A percentile compares a stretch with the other conserved stretches of the same genome.
These are phyloP conservation scores for Clupea harengus DNA, from an alignment of 2,113 vertebrate genomes.

Conservation along the genomic window DNA sequence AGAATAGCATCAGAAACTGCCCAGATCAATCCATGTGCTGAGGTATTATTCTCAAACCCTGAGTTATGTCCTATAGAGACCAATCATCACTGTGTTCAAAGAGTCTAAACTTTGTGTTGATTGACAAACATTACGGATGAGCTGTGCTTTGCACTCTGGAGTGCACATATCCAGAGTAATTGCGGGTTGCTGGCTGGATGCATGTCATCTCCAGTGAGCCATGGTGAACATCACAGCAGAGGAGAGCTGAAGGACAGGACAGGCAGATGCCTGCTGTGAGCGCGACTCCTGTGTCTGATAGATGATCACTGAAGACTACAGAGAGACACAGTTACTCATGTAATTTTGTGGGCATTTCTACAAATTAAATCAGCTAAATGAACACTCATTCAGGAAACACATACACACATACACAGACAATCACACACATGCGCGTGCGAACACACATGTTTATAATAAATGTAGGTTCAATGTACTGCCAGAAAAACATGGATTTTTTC, in stretches of 20 bases:
- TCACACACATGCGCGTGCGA: too few species aligned
- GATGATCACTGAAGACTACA: background rate
- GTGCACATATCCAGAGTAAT: background rate
- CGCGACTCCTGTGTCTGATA: background rate
- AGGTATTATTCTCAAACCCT: background rate
- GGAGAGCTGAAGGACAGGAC: background rate
- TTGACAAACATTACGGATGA: background rate
- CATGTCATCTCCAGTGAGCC: constrained; percentile 2
- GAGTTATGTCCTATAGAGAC: background rate
- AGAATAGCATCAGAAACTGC: background rate
- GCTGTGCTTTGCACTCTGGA: background rate
- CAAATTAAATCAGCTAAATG: too few species aligned
- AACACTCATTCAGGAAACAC: too few species aligned
- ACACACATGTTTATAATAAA: too few species aligned
- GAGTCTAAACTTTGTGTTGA: background rate
- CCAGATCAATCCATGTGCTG: background rate
- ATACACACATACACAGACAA: too few species aligned
- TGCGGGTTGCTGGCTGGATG: background rate
- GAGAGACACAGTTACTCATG: background rate
- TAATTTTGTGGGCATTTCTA: background rate
- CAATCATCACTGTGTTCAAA: background rate
- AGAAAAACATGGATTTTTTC: too few species aligned
- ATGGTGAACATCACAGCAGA: background rate
- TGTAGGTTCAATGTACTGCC: too few species aligned
- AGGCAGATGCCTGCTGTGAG: background rate